phyloP scores from a whole-genome alignment of 2,797 vertebrate genomes.

The Rostrhamus sociabilis region DNA sequence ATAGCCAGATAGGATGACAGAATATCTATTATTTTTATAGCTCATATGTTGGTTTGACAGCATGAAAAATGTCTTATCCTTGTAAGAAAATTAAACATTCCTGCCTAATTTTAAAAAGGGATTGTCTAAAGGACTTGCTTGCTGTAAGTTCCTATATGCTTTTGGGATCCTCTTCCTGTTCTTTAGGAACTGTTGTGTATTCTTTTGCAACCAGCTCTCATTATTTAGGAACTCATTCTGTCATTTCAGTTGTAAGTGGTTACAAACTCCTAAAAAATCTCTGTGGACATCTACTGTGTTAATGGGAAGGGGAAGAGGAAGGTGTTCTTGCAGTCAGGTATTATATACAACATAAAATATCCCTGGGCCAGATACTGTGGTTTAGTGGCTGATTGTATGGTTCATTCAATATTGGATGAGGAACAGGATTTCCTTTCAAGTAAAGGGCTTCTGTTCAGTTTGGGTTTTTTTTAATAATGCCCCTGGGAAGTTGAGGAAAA shows the following conservation, averaged over 20 bases:
- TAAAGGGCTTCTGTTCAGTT: not conserved
- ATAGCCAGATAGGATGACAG: not conserved
- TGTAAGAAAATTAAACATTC: not conserved
- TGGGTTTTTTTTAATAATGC: not conserved
- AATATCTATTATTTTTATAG: constrained; percentile 36
- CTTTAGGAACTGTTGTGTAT: not conserved
- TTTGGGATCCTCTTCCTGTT: not conserved
- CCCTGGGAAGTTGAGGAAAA: not conserved
- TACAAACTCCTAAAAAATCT: not conserved
- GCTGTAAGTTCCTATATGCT: not conserved
- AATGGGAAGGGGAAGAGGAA: not conserved
- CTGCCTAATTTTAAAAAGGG: not conserved
- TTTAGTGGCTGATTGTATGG: not conserved
- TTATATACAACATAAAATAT: not conserved
- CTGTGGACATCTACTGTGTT: not conserved
- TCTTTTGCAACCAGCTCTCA: not conserved
- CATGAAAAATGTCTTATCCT: constrained; percentile 5
- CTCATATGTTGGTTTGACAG: not conserved
- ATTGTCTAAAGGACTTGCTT: not conserved
- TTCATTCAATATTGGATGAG: not conserved
- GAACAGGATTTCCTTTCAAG: not conserved
- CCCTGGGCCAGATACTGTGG: not conserved
- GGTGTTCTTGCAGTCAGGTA: not conserved
- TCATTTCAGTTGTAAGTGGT: not conserved
- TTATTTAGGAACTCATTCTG: not conserved